A percentile compares a stretch with the other conserved stretches of the same genome.
Conservation (phyloP, 2,888 invertebrate species). For the Neocrepidodera transversa region DNA sequence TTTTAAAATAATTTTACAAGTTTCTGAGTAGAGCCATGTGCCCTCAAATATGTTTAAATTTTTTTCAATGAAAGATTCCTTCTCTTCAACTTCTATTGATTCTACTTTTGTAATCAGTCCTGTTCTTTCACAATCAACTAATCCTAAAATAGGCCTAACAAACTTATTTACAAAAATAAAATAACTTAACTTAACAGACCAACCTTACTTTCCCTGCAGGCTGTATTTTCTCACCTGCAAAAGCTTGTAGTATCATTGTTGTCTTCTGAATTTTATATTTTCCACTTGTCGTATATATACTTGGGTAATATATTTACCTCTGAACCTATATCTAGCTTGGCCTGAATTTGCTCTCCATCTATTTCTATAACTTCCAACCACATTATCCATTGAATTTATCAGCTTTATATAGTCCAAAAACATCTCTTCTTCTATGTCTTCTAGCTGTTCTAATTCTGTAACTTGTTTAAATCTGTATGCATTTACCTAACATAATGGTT, state of each 20-base stretch:
- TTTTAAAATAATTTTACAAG: background rate
- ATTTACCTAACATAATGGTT: background rate
- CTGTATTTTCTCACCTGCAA: background rate
- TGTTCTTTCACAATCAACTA: background rate
- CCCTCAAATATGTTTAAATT: background rate
- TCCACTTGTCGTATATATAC: slow-evolving; percentile 22
- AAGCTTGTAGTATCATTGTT: background rate
- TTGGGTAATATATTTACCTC: background rate
- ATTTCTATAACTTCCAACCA: background rate
- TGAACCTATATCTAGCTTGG: background rate
- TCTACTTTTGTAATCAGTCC: background rate
- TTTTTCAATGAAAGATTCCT: background rate
- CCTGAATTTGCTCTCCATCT: background rate
- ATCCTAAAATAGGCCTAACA: background rate
- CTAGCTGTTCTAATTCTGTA: background rate
- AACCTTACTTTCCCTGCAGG: background rate
- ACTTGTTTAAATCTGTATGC: background rate
- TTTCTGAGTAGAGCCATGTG: background rate
- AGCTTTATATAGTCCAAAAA: background rate
- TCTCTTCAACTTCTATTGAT: background rate
- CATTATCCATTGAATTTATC: background rate
- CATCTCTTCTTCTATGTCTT: background rate
- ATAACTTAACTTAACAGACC: background rate
- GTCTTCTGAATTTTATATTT: background rate
- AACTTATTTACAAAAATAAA: background rate